Conservation (phyloP, 2,888 invertebrate species). For the Oligia latruncula region DNA sequence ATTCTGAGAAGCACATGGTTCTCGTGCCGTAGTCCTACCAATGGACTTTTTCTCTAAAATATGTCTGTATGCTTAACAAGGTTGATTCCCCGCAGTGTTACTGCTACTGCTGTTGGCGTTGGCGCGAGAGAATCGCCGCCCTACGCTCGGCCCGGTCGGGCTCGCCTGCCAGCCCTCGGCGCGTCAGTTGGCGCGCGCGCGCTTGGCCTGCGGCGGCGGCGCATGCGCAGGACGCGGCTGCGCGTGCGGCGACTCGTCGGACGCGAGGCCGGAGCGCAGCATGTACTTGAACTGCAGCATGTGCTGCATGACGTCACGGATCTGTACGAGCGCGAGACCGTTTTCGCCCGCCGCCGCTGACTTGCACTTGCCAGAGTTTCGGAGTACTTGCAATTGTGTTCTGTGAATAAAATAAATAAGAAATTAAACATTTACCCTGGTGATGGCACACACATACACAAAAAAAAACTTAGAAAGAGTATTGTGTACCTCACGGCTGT, state of each 20-base stretch:
- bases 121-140: not conserved
- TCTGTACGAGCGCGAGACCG: constrained; percentile 94
- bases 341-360: constrained; percentile 92
- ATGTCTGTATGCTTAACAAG: not conserved
- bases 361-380: constrained; percentile 94
- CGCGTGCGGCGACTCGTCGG: constrained; percentile 72
- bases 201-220: constrained; percentile 71
- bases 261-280: constrained; percentile 89
- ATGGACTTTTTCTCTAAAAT: not conserved
- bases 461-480: not conserved
- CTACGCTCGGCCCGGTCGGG: constrained; percentile 14
- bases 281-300: constrained; percentile 97
- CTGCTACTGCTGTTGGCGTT: not conserved
- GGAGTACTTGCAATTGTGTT: constrained; percentile 93
- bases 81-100: not conserved
- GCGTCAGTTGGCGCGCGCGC: constrained; percentile 82
- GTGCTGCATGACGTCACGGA: constrained; percentile 95
- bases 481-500: too few species aligned
- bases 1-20: not conserved
- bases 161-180: not conserved
- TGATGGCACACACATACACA: not conserved
- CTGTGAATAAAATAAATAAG: constrained; percentile 78
- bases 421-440: not conserved
- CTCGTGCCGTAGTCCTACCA: not conserved
- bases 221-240: constrained; percentile 69